These are phyloP conservation scores for Melieria picta DNA, from an alignment of 2,888 invertebrate species.

Conservation along the genomic window DNA sequence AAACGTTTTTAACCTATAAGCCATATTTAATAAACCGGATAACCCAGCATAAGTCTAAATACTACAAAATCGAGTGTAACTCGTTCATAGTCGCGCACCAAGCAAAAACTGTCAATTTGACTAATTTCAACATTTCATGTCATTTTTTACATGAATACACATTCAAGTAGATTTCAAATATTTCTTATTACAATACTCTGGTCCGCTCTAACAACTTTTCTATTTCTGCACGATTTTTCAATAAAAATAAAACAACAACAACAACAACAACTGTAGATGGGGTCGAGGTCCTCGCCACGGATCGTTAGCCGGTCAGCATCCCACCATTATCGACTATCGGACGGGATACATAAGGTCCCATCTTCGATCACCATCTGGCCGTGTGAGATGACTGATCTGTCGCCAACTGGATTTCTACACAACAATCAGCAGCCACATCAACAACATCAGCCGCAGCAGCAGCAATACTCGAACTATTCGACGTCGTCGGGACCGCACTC, in stretches of 20 bases:
- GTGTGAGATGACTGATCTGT: slow-evolving; percentile 85
- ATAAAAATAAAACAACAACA: slow-evolving; percentile 29
- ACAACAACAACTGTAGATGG: slow-evolving; percentile 72
- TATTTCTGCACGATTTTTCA: slow-evolving; percentile 9
- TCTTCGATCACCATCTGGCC: slow-evolving; percentile 90
- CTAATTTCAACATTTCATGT: too few species aligned
- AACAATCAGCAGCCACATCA: slow-evolving; percentile 48
- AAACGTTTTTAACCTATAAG: too few species aligned
- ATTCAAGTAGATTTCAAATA: slow-evolving; percentile 46
- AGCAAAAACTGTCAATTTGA: too few species aligned
- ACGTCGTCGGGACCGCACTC: slow-evolving; percentile 48
- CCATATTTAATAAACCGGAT: too few species aligned
- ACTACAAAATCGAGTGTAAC: too few species aligned
- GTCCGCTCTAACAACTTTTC: slow-evolving; percentile 29
- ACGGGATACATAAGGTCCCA: slow-evolving; percentile 86
- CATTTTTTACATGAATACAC: slow-evolving; percentile 43
- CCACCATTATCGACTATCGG: slow-evolving; percentile 67
- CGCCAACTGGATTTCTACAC: slow-evolving; percentile 63
- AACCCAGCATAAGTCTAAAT: too few species aligned
- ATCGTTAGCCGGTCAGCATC: slow-evolving; percentile 66
- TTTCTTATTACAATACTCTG: slow-evolving; percentile 33
- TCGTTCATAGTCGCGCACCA: too few species aligned
- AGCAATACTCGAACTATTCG: slow-evolving; percentile 48
- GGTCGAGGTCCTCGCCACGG: slow-evolving; percentile 75
- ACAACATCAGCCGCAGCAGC: slow-evolving; percentile 53